Conservation (phyloP, 2,113 vertebrate species). For the Pterocles orientalis region DNA sequence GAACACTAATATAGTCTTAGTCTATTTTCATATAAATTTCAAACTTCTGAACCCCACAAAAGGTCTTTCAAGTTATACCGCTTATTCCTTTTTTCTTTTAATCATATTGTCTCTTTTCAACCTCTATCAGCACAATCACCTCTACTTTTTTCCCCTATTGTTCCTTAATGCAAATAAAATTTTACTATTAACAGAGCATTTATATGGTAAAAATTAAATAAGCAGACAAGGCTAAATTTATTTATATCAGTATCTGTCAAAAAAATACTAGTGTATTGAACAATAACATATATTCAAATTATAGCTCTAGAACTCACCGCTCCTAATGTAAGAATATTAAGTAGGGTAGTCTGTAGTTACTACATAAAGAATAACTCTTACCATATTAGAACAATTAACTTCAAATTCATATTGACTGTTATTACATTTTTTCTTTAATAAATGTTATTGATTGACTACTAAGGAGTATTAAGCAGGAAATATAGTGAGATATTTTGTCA, state of each 20-base stretch:
- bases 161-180: neutral
- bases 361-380: neutral
- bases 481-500: neutral
- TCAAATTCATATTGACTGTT: neutral
- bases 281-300: neutral
- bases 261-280: neutral
- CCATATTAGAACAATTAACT: neutral
- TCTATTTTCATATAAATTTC: neutral
- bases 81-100: neutral
- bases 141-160: neutral
- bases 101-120: neutral
- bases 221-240: constrained; percentile 3
- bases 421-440: constrained; percentile 1
- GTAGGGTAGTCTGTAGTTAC: neutral
- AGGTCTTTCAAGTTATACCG: neutral
- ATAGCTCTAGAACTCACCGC: neutral
- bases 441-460: neutral
- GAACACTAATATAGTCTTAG: neutral
- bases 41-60: neutral
- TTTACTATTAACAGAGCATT: neutral
- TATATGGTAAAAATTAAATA: constrained; percentile 7
- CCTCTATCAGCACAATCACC: neutral
- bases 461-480: neutral
- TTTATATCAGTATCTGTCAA: constrained; percentile 7
- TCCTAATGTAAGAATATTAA: neutral